A percentile compares a stretch with the other conserved stretches of the same genome.
phyloP scores from a whole-genome alignment of 2,113 vertebrate species.

The Mixornis gularis region DNA sequence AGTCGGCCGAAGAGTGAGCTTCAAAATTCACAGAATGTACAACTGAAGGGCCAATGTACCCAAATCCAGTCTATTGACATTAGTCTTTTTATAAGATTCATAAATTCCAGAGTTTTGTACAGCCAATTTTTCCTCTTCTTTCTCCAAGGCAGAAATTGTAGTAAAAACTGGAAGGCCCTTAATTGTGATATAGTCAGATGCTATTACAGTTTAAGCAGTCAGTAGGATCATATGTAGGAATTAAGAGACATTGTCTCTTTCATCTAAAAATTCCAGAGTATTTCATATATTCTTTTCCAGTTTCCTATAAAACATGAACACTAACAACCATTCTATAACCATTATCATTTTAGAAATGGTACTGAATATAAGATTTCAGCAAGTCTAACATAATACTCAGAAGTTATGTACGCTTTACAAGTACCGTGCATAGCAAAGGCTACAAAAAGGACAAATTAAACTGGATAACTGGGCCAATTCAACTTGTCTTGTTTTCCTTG shows the following conservation, averaged over 20 bases:
- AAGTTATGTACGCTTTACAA: conserved; percentile 52
- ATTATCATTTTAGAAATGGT: conserved; percentile 55
- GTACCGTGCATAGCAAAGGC: conserved; percentile 70
- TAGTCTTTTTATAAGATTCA: neutral
- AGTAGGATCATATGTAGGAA: conserved; percentile 18
- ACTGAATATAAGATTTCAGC: conserved; percentile 49
- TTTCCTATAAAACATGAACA: conserved; percentile 61
- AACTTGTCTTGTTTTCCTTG: conserved; percentile 57
- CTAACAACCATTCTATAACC: conserved; percentile 45
- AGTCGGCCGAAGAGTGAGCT: neutral
- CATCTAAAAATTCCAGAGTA: conserved; percentile 28
- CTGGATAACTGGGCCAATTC: conserved; percentile 61
- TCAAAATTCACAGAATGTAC: conserved; percentile 4
- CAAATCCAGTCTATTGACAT: neutral
- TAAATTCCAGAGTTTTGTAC: neutral
- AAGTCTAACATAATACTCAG: conserved; percentile 54
- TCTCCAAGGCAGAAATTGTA: conserved; percentile 6
- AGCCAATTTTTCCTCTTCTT: conserved; percentile 1
- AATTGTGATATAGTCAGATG: conserved; percentile 25
- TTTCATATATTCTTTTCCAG: conserved; percentile 53
- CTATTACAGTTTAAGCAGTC: conserved; percentile 32
- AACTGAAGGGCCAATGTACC: neutral
- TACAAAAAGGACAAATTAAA: conserved; percentile 61
- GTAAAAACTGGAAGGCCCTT: conserved; percentile 25
- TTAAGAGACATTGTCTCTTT: conserved; percentile 8